These are phyloP conservation scores for Labeo catla DNA, from an alignment of 2,113 vertebrate species.

Conservation along the genomic window DNA sequence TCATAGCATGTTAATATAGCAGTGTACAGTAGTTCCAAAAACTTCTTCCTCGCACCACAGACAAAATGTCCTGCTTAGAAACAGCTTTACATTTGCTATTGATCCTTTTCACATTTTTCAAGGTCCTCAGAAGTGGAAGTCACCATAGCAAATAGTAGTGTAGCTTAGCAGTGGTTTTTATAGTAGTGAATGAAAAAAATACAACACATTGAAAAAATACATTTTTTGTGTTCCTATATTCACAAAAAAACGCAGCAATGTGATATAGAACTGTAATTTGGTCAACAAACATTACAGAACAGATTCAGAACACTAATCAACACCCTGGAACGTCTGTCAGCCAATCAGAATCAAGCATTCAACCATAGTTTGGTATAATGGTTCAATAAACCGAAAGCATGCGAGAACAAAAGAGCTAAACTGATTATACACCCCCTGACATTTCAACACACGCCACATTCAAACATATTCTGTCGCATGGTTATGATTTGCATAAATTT, in stretches of 20 bases:
- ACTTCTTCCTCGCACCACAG: neutral
- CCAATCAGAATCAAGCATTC: conserved; percentile 23
- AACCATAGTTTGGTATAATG: neutral
- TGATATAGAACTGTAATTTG: neutral
- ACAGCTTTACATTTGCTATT: neutral
- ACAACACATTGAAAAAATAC: neutral
- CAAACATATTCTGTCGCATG: conserved; percentile 22
- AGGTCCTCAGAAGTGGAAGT: neutral
- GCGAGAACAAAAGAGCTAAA: conserved; percentile 36
- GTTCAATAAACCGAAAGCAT: neutral
- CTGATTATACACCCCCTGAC: conserved; percentile 48
- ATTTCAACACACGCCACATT: conserved; percentile 42
- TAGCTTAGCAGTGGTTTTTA: neutral
- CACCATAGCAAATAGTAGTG: neutral
- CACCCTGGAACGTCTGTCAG: neutral
- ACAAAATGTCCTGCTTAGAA: neutral
- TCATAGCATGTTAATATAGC: too few relatives aligned
- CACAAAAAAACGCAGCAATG: neutral
- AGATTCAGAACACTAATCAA: conserved; percentile 1
- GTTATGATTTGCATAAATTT: conserved; percentile 50
- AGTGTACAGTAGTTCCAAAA: neutral
- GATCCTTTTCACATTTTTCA: neutral
- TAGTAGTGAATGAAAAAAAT: neutral
- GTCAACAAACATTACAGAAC: neutral
- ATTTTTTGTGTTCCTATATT: neutral